Evolutionary conservation across 2,888 invertebrate species (phyloP).

Genomic region (Apomyelois bistriatella): DNA sequence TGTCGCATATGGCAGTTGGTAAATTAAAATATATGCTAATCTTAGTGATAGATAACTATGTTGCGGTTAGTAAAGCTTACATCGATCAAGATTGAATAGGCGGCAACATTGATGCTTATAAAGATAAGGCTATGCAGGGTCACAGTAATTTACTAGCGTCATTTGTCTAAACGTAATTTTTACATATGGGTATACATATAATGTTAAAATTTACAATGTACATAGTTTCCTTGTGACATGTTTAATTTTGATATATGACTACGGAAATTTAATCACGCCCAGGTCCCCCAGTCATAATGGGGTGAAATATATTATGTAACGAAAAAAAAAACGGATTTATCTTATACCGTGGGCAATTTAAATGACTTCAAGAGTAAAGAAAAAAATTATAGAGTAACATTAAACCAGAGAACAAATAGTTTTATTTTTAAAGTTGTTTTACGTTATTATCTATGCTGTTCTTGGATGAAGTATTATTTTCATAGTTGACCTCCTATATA

Average conservation of each 20-base stretch:
- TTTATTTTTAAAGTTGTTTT: too few relatives aligned
- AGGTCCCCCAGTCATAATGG: too few relatives aligned
- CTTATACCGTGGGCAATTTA: too few relatives aligned
- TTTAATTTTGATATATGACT: background rate
- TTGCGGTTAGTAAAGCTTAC: background rate
- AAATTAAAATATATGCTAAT: background rate
- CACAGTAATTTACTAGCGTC: background rate
- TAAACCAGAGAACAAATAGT: too few relatives aligned
- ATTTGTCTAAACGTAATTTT: background rate
- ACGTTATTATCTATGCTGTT: too few relatives aligned
- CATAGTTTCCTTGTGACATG: background rate
- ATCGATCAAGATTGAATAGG: conserved; percentile 5
- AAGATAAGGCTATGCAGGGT: background rate
- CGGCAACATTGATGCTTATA: background rate
- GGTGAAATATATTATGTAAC: too few relatives aligned
- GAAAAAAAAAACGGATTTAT: too few relatives aligned
- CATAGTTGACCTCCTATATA: too few relatives aligned
- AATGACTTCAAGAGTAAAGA: too few relatives aligned
- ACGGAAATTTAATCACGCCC: too few relatives aligned
- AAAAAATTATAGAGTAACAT: too few relatives aligned
- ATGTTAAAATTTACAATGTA: background rate
- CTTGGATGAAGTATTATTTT: too few relatives aligned
- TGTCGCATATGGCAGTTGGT: background rate
- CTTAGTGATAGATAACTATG: conserved; percentile 1
- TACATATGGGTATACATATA: background rate